Percentiles rank a stretch among this genome's conserved stretches.
These are phyloP conservation scores for Hippoglossus hippoglossus DNA, from an alignment of 2,797 vertebrate species.

Conservation along the genomic window DNA sequence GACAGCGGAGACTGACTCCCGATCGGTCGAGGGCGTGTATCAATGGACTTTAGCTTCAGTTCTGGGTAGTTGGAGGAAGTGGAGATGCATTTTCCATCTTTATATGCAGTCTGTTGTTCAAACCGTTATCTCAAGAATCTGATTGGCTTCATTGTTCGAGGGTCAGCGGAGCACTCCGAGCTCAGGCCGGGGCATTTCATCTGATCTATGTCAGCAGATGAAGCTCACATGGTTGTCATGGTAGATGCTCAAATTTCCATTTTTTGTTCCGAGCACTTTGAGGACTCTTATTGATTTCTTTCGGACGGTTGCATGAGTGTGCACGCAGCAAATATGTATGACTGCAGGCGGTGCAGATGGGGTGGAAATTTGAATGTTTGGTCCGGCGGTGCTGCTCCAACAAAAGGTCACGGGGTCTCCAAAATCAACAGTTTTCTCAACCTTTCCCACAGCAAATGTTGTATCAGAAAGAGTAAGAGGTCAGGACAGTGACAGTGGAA, in stretches of 20 bases:
- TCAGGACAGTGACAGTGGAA: conserved; percentile 36
- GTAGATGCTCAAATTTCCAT: neutral
- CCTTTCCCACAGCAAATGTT: conserved; percentile 29
- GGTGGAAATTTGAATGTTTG: conserved; percentile 29
- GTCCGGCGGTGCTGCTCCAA: neutral
- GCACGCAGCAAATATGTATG: neutral
- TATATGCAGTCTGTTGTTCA: too few species aligned
- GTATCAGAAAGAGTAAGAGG: conserved; percentile 16
- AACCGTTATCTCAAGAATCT: neutral
- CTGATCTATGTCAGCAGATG: neutral
- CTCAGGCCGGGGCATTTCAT: too few species aligned
- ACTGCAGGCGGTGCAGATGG: neutral
- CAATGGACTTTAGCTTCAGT: too few species aligned
- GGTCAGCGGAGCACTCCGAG: neutral
- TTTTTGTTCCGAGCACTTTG: neutral
- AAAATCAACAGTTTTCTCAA: conserved; percentile 34
- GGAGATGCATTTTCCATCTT: too few species aligned
- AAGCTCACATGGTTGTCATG: neutral
- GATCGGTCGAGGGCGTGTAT: too few species aligned
- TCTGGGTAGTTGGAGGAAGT: too few species aligned
- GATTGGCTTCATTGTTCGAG: conserved; percentile 5
- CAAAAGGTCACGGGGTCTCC: conserved; percentile 55
- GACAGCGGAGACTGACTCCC: too few species aligned
- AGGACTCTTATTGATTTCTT: neutral
- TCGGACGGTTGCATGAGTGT: neutral